These are phyloP conservation scores for Bombus confusus DNA, from an alignment of 1,140 invertebrate genomes.

Conservation along the genomic window DNA sequence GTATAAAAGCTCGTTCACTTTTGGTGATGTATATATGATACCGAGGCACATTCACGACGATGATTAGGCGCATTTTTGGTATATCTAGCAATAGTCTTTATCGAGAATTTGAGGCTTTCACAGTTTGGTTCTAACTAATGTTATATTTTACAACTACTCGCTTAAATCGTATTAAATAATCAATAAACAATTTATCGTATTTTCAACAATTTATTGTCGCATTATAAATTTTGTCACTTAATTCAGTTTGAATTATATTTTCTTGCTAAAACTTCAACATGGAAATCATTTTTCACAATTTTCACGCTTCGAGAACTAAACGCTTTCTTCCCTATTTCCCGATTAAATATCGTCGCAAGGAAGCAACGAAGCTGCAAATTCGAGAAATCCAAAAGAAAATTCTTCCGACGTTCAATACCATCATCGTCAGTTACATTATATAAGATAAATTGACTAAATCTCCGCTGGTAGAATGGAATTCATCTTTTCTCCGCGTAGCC, in stretches of 20 bases:
- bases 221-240: constrained; percentile 3
- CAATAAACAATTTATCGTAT: not conserved
- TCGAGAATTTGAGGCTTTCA: not conserved
- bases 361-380: not conserved
- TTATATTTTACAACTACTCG: not conserved
- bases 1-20: too few relatives aligned
- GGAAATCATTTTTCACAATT: not conserved
- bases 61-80: not conserved
- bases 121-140: not conserved
- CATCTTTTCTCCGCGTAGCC: constrained; percentile 72
- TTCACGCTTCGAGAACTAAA: not conserved
- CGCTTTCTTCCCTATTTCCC: too few relatives aligned
- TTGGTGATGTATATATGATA: not conserved
- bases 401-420: not conserved
- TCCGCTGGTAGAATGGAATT: constrained; percentile 68
- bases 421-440: not conserved
- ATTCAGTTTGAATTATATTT: not conserved
- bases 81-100: not conserved
- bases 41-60: too few relatives aligned
- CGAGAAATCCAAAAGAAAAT: constrained; percentile 4
- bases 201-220: constrained; percentile 42
- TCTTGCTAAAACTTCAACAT: not conserved
- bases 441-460: constrained; percentile 58
- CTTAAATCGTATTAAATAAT: not conserved
- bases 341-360: constrained; percentile 3